These are phyloP conservation scores for Trematocara unimaculatum DNA, from an alignment of 2,113 vertebrate genomes.

Conservation along the genomic window DNA sequence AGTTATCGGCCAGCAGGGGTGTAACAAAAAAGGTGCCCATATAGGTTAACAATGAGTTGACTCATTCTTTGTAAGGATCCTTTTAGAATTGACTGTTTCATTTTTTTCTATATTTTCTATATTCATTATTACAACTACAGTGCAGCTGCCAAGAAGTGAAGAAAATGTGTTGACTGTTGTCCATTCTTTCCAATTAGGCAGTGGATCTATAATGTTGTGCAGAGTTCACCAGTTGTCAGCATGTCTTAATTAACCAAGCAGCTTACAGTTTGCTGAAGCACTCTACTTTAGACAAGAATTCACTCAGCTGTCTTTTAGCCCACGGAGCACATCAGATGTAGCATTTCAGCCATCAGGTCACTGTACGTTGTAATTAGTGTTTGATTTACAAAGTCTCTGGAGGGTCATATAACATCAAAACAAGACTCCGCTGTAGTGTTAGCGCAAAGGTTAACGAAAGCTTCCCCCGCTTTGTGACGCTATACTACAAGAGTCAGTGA, in stretches of 20 bases:
- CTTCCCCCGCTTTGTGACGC: neutral
- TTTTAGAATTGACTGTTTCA: neutral
- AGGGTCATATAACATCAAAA: slow-evolving; percentile 64
- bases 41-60: neutral
- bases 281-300: slow-evolving; percentile 75
- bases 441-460: neutral
- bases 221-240: slow-evolving; percentile 69
- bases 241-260: slow-evolving; percentile 80
- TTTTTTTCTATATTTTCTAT: neutral
- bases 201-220: slow-evolving; percentile 76
- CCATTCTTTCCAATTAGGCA: slow-evolving; percentile 74
- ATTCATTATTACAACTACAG: neutral
- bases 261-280: slow-evolving; percentile 77
- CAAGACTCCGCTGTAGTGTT: slow-evolving; percentile 16
- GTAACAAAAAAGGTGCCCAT: neutral
- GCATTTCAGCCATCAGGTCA: slow-evolving; percentile 83
- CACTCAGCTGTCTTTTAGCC: slow-evolving; percentile 80
- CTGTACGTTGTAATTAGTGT: slow-evolving; percentile 82
- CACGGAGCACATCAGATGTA: slow-evolving; percentile 79
- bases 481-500: slow-evolving; percentile 1
- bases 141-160: neutral
- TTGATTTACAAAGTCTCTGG: slow-evolving; percentile 76
- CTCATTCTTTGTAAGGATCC: neutral
- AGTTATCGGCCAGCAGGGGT: neutral
- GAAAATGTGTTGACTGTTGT: slow-evolving; percentile 20